Percentiles rank a stretch among this genome's conserved stretches.
These are phyloP conservation scores for Apistogramma diplotaenia DNA, from an alignment of 2,113 vertebrate genomes.

Conservation along the genomic window DNA sequence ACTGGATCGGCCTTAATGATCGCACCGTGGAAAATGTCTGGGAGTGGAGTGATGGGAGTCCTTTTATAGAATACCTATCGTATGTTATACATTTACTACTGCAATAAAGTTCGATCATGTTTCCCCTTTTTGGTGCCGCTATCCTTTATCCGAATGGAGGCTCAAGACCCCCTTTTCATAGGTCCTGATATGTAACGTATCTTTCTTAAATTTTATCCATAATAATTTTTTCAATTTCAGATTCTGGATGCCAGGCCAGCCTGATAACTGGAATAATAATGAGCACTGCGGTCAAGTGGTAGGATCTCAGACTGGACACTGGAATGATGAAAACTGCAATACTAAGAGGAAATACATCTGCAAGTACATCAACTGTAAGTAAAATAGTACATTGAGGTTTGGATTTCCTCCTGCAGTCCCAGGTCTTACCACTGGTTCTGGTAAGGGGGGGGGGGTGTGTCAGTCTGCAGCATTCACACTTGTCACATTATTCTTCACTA, in stretches of 20 bases:
- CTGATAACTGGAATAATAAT: conserved; percentile 66
- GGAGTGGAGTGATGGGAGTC: conserved; percentile 76
- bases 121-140: not conserved
- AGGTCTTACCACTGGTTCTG: not conserved
- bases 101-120: not conserved
- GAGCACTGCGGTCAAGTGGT: conserved; percentile 63
- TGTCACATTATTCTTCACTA: not conserved
- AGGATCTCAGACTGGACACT: conserved; percentile 50
- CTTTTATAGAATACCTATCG: conserved; percentile 62
- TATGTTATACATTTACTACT: conserved; percentile 46
- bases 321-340: conserved; percentile 75
- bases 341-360: conserved; percentile 70
- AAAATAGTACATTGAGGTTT: not conserved
- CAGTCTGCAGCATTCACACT: not conserved
- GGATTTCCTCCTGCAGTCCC: no score
- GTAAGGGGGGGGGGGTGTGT: not conserved
- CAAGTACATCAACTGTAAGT: conserved; percentile 72
- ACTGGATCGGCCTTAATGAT: conserved; percentile 80
- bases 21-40: conserved; percentile 55
- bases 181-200: no score
- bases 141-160: not conserved
- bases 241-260: conserved; percentile 70
- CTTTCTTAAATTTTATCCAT: no score
- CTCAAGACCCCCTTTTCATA: not conserved
- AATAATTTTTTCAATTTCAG: conserved; percentile 34